These are phyloP conservation scores for Eupeodes luniger DNA, from an alignment of 2,888 invertebrate genomes.

Conservation along the genomic window DNA sequence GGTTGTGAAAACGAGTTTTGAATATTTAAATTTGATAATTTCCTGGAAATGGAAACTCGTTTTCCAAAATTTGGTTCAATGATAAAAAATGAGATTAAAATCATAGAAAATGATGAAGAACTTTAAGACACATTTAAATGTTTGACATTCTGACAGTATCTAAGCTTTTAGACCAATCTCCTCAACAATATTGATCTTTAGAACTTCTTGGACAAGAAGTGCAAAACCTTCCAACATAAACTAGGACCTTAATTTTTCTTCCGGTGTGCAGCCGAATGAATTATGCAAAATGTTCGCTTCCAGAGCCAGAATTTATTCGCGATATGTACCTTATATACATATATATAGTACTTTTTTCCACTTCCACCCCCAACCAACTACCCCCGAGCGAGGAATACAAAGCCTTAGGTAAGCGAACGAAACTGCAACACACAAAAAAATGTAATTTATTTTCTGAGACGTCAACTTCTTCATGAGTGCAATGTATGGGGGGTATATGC, in stretches of 20 bases:
- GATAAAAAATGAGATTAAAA: no score
- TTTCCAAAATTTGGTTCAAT: no score
- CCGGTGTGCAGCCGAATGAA: conserved; percentile 54
- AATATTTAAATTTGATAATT: no score
- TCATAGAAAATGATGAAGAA: no score
- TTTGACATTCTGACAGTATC: no score
- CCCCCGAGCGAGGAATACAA: conserved; percentile 41
- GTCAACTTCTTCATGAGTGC: conserved; percentile 75
- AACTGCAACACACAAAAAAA: conserved; percentile 69
- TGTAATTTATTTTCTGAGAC: conserved; percentile 75
- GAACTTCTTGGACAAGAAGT: no score
- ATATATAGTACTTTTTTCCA: neutral
- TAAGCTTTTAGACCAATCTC: no score
- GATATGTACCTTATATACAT: neutral
- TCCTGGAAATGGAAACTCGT: no score
- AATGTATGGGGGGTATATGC: conserved; percentile 35
- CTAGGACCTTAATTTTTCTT: neutral
- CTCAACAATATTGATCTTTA: no score
- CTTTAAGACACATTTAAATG: no score
- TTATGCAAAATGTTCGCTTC: conserved; percentile 69
- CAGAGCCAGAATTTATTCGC: conserved; percentile 34
- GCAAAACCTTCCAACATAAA: neutral
- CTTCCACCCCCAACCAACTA: conserved; percentile 1
- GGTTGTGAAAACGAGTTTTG: no score
- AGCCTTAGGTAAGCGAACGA: conserved; percentile 66